Base-by-base conservation (phyloP, 2,797 vertebrate genomes). In the Melanotaenia nigrans region DNA sequence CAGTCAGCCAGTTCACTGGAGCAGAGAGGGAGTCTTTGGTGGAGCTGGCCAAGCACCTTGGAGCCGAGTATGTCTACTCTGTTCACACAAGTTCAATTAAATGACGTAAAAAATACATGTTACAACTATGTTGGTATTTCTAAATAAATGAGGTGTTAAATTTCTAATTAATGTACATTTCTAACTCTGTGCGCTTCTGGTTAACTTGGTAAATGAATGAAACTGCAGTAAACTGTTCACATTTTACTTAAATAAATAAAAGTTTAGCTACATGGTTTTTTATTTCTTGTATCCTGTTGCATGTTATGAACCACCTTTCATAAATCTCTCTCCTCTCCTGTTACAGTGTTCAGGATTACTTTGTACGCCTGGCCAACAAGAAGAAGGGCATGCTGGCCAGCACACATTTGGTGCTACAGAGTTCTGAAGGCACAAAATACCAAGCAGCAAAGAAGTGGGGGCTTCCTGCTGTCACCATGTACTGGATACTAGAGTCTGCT, bases 381-480 rank as follows among this genome's bases (percentile, higher is more conserved):
- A 97, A 95, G 81, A 99, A 98, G 83, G 95, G 94, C 65, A 97
- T 99, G 97, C 63, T 97, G 89, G 97, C 96, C 84, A 99, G 96
- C 86, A 97, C 96, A 56, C 98, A 99, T 68, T 93, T 99, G 61
- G 93, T 99, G 61, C 78, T 96, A 68, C 96, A 95, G 81, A 95
- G 94, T 36, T 96, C 97, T 0, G 92, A 93, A 0, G 98, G 98
- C 75, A 97, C 96, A 32, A 99, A 99, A 88, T 99, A 97, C 63
- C 96, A 98, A 83, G 98, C 97, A 36, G 96, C 98, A 0, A 96
- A 96, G 90, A 99, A 97, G 77, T 99, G 98, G 97, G 92, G 94
- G 64, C 92, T 99, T 32, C 98, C 98, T 0, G 96, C 98, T 0
- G 95, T 99, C 65, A 95, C 93, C 24, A 85, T 95, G 89, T 85